Base-by-base conservation (phyloP, 2,888 invertebrate genomes). In the Trypoxylon attenuatum region DNA sequence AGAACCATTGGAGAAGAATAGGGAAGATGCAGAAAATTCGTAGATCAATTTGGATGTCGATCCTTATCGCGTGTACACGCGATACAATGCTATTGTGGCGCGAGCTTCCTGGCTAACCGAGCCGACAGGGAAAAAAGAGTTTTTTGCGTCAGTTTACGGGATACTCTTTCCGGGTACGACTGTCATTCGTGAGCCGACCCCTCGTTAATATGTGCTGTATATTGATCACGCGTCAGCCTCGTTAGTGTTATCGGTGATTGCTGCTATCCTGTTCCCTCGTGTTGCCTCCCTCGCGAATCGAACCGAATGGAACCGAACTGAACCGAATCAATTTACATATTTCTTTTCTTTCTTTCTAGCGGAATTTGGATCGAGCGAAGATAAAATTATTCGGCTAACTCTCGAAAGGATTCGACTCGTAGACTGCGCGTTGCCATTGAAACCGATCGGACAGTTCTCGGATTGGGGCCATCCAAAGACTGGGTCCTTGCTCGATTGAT, bases 401-500 rank as follows among this genome's bases (percentile, higher is more conserved):
- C n/a, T n/a, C n/a, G n/a, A n/a, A n/a, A n/a, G n/a, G n/a, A n/a
- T n/a, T n/a, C n/a, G n/a, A n/a, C n/a, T n/a, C n/a, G n/a, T n/a
- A n/a, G n/a, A n/a, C n/a, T n/a, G n/a, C n/a, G n/a, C n/a, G n/a
- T n/a, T n/a, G n/a, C n/a, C n/a, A n/a, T n/a, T n/a, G n/a, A n/a
- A n/a, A n/a, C n/a, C n/a, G n/a, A n/a, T n/a, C n/a, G n/a, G n/a
- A n/a, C n/a, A n/a, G n/a, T n/a, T n/a, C n/a, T n/a, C n/a, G n/a
- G n/a, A n/a, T n/a, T n/a, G n/a, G n/a, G n/a, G n/a, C n/a, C n/a
- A n/a, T n/a, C n/a, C n/a, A n/a, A n/a, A 49, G 47, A 55, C 50
- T 33, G 15, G 53, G 65, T 63, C 39, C 54, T 69, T 57, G 67
- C 72, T n/a, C 80, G 82, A 84, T 84, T 82, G 83, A 84, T 84